Base-by-base conservation (phyloP, 2,888 invertebrate species). In the Thumatha senex region DNA sequence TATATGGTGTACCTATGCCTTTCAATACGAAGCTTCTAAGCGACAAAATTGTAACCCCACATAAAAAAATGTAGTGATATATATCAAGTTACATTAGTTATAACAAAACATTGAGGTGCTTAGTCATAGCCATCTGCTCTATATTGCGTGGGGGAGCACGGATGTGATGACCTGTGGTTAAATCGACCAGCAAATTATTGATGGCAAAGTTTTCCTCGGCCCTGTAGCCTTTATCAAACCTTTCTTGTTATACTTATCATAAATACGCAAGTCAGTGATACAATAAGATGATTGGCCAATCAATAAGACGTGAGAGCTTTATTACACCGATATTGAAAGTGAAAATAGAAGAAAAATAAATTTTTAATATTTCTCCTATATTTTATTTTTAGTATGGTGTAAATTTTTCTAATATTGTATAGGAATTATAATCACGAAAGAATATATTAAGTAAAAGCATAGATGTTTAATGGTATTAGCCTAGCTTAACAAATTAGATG, bases 111-210 rank as follows among this genome's bases (percentile, higher is more conserved):
- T 30, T 12, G 30, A 54, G 24, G 54, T 35, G 43, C 31, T 9
- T 34, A 11, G 34, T 46, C 50, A 41, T 33, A 29, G 39, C 55
- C 58, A 63, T 61, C 63, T 56, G 64, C 58, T 51, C 44, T 47
- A 58, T 46, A 46, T 54, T 44, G 18, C 55, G 41, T 48, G 41
- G 51, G 52, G 36, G 36, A 53, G 46, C 48, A 46, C 44, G 54
- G 63, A 60, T 63, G 51, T 54, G 60, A 54, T 44, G 44, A 58
- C 18, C n/a, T 29, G 51, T 24, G 42, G 40, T 47, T 40, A 29
- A 34, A 40, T 40, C 40, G 39, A 51, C 18, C 46, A 13, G n/a
- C 18, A 24, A 44, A 43, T 43, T 34, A 35, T 35, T 35, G 24
- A n/a, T 35, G 11, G 12, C 13, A 34, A 35, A 24, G 43, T 9